These are phyloP conservation scores for Drosophila mojavensis DNA, from an alignment of 1,140 invertebrate species.

Conservation along the genomic window DNA sequence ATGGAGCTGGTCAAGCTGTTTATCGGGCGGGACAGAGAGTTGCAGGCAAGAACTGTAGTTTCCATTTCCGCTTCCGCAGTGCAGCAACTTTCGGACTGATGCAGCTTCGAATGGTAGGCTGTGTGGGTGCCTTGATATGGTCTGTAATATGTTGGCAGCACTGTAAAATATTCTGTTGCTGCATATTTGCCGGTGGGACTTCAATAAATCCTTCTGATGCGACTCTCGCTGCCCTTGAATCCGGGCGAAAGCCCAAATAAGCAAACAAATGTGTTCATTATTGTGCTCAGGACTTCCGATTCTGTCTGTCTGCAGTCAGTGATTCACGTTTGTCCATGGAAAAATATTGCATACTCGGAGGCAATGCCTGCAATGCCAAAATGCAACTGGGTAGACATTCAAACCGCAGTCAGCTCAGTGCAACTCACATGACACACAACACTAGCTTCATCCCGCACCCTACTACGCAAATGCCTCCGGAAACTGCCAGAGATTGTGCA, in stretches of 20 bases:
- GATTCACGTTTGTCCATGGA: slow-evolving; percentile 55
- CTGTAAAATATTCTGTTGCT: neutral
- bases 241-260: slow-evolving; percentile 19
- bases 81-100: neutral
- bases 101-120: too few species aligned
- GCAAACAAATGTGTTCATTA: slow-evolving; percentile 38
- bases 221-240: slow-evolving; percentile 2
- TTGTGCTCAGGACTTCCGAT: slow-evolving; percentile 31
- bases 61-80: slow-evolving; percentile 38
- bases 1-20: slow-evolving; percentile 12
- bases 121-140: neutral
- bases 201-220: slow-evolving; percentile 33
- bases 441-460: neutral
- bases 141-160: neutral
- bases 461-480: neutral
- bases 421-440: slow-evolving; percentile 44
- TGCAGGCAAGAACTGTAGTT: neutral
- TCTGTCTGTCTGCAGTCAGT: slow-evolving; percentile 17
- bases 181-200: slow-evolving; percentile 10
- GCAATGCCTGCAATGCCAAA: slow-evolving; percentile 42
- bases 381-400: slow-evolving; percentile 25
- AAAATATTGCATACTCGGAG: slow-evolving; percentile 8
- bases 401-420: slow-evolving; percentile 62
- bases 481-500: slow-evolving; percentile 50
- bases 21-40: slow-evolving; percentile 20